These are phyloP conservation scores for Patagioenas fasciata DNA, from an alignment of 2,113 vertebrate species.

Conservation along the genomic window DNA sequence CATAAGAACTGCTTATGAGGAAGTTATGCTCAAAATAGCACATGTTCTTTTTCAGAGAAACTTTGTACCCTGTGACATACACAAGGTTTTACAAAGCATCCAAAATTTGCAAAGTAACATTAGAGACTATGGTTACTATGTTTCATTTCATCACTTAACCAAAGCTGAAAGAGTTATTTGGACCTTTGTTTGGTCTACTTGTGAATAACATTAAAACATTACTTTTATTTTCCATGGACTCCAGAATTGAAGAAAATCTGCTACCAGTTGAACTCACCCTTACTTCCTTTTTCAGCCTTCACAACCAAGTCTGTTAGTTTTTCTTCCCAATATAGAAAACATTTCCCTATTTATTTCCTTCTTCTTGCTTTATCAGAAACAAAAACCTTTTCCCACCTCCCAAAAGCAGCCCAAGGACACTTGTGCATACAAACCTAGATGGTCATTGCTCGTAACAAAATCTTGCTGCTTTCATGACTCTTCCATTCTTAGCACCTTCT, in stretches of 20 bases:
- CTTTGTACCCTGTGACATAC: background rate
- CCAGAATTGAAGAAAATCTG: background rate
- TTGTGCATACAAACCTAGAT: background rate
- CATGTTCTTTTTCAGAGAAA: background rate
- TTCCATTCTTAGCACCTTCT: background rate
- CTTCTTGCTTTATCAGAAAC: background rate
- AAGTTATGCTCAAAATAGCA: background rate
- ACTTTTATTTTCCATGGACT: background rate
- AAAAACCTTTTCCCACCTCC: background rate
- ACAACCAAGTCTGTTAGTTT: background rate
- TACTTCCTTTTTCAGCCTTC: background rate
- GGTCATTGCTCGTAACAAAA: background rate
- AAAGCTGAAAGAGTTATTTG: background rate
- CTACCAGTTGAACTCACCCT: background rate
- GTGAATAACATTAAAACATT: background rate
- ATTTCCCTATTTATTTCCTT: background rate
- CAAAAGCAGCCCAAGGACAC: background rate
- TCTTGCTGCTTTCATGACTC: background rate
- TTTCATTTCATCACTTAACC: background rate
- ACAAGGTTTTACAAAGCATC: background rate
- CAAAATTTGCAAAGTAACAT: background rate
- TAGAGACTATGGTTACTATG: background rate
- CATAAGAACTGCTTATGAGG: background rate
- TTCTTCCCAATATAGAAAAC: background rate
- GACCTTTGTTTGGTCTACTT: background rate